Percentiles rank a stretch among this genome's conserved stretches.
Evolutionary conservation across 2,797 vertebrate species (phyloP).

Genomic region (Onychomys torridus): DNA sequence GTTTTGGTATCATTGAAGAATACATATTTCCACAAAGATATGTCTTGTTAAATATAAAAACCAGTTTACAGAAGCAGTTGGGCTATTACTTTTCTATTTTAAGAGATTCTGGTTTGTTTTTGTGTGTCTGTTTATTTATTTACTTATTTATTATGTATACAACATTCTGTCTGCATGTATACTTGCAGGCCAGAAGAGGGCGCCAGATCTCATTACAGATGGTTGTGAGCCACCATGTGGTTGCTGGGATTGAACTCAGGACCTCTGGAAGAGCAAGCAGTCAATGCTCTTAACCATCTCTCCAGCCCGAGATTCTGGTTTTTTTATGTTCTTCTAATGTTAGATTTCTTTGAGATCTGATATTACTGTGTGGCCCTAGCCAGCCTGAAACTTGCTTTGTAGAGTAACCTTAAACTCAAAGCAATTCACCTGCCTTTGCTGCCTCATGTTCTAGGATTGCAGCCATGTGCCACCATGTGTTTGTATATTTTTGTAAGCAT

Average conservation of each 20-base stretch:
- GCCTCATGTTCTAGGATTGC: background rate
- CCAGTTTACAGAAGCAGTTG: background rate
- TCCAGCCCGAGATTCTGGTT: background rate
- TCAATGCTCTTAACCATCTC: no score
- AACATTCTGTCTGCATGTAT: no score
- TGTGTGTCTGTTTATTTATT: no score
- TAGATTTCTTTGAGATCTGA: background rate
- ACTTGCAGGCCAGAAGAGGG: no score
- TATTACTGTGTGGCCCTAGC: background rate
- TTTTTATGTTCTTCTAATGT: slow-evolving; percentile 42
- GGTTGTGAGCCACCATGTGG: no score
- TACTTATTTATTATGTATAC: no score
- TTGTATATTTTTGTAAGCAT: slow-evolving; percentile 33
- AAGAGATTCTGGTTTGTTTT: background rate
- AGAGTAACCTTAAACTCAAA: background rate
- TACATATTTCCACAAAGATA: background rate
- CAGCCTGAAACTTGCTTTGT: background rate
- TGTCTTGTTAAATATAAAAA: background rate
- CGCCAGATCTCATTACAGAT: no score
- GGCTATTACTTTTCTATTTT: background rate
- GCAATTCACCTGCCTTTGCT: background rate
- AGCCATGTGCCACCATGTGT: background rate
- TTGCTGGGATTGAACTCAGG: no score
- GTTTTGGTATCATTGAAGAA: slow-evolving; percentile 27
- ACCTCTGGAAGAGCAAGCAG: no score